A percentile compares a stretch with the other conserved stretches of the same genome.
Conservation (phyloP, 1,140 invertebrate genomes). For the Bilobella aurantiaca region DNA sequence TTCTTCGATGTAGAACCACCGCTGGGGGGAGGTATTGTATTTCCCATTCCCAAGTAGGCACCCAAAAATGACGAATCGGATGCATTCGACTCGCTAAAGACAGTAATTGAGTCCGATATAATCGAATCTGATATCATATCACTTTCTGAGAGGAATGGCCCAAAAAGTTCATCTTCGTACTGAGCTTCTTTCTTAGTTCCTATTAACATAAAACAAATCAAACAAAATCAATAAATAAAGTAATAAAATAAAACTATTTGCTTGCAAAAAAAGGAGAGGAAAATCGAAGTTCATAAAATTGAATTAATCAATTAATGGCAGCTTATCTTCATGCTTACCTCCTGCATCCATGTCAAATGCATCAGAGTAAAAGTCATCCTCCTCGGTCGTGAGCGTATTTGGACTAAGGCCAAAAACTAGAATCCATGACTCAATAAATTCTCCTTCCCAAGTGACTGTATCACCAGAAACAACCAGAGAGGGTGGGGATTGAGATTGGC, state of each 20-base stretch:
- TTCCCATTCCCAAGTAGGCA: too few relatives aligned
- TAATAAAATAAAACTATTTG: background rate
- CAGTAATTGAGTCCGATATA: slow-evolving; percentile 29
- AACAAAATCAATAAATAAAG: too few relatives aligned
- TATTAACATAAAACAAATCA: too few relatives aligned
- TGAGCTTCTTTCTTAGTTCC: too few relatives aligned
- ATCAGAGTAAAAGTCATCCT: background rate
- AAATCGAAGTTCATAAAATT: too few relatives aligned
- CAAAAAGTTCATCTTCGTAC: slow-evolving; percentile 32
- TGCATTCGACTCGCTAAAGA: slow-evolving; percentile 31
- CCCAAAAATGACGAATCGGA: slow-evolving; percentile 17
- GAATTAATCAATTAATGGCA: too few relatives aligned
- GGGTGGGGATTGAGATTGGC: background rate
- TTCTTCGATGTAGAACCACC: background rate
- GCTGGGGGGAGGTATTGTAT: too few relatives aligned
- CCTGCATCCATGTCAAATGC: background rate
- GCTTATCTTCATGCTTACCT: too few relatives aligned
- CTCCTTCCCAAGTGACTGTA: background rate
- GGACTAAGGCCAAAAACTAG: slow-evolving; percentile 23
- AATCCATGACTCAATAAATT: slow-evolving; percentile 5
- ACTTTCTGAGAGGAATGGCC: slow-evolving; percentile 26
- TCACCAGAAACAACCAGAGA: slow-evolving; percentile 11
- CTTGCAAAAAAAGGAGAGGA: too few relatives aligned
- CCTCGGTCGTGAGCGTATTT: slow-evolving; percentile 9
- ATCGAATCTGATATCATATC: slow-evolving; percentile 32